These are phyloP conservation scores for Ochotona curzoniae DNA, from an alignment of 2,113 vertebrate species.

Conservation along the genomic window DNA sequence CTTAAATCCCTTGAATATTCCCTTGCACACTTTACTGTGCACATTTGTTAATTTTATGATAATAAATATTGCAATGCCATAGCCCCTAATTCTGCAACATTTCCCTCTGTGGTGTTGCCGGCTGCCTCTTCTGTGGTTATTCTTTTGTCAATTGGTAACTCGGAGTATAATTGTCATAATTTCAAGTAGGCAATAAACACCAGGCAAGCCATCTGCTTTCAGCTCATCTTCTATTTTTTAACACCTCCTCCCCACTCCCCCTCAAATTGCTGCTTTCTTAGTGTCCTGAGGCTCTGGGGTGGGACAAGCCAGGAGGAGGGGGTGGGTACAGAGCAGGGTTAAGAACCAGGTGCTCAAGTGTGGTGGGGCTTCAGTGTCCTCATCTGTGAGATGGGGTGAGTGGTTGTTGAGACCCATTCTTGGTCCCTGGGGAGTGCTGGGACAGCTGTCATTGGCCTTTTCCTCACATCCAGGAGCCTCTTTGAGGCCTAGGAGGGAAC, in stretches of 20 bases:
- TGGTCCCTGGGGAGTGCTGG: neutral
- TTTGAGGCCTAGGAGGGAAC: neutral
- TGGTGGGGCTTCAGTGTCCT: neutral
- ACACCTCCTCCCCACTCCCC: neutral
- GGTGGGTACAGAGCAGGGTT: neutral
- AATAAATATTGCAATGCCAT: slow-evolving; percentile 40
- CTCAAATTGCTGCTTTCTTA: neutral
- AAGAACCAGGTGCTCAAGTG: neutral
- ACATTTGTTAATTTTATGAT: slow-evolving; percentile 49
- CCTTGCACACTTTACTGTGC: slow-evolving; percentile 42
- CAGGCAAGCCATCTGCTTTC: slow-evolving; percentile 49
- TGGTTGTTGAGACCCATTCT: neutral
- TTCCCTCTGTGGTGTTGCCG: neutral
- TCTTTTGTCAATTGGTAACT: slow-evolving; percentile 43
- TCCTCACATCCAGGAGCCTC: neutral
- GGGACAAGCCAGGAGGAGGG: neutral
- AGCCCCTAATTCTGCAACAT: slow-evolving; percentile 12
- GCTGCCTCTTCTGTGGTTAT: neutral
- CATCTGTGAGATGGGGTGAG: neutral
- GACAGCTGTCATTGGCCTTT: neutral
- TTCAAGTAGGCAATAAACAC: slow-evolving; percentile 65
- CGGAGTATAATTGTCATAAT: slow-evolving; percentile 52
- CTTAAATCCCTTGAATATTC: neutral
- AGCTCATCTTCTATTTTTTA: slow-evolving; percentile 32
- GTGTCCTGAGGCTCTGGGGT: neutral